Base-by-base conservation (phyloP, 2,888 invertebrate genomes). In the Leucozona laternaria region DNA sequence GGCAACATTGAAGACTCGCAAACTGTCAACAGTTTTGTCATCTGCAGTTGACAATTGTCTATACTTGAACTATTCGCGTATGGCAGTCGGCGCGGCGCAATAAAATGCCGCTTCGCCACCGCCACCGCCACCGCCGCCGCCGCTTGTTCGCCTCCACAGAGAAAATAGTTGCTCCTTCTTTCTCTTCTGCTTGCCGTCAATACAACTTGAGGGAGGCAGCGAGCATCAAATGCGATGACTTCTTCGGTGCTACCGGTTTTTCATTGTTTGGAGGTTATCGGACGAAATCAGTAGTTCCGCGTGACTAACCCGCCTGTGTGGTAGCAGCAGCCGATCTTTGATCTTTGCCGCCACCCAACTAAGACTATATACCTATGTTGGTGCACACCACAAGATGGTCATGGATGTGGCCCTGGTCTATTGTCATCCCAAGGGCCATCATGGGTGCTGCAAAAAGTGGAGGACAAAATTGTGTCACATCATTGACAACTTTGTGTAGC, bases 1-100 rank as follows among this genome's bases (percentile, higher is more conserved):
- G 60, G 70, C 75, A 11, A 43, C 73, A 79, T 86, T 81, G 82
- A 86, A 86, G 70, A 75, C 62, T 50, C 75, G 40, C 75, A 79
- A 83, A 79, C 87, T 87, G 87, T 87, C 87, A 87, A 76, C 83
- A 87, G 87, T 87, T 87, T 87, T 87, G 87, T 87, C 83, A 83
- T 79, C 79, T 75, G 64, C 78, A 75, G 64, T 86, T 86, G 86
- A 86, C 86, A 86, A 86, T 86, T 81, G 82, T 78, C 86, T 82
- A 43, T 71, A 75, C 82, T 81, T 85, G 85, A 81, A 85, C 85
- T 78, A 78, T 85, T 81, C 86, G 79, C 71, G 73, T 68, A 73
- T 70, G 77, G 68, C 68, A 78, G 85, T 48, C 82, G 78, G 75
- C 37, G 60, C 37, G 22, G 22, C 15, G 60, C 75, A 86, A 75